Percentiles rank a stretch among this genome's conserved stretches.
phyloP scores from a whole-genome alignment of 2,888 invertebrate species.

The Willowsia nigromaculata region DNA sequence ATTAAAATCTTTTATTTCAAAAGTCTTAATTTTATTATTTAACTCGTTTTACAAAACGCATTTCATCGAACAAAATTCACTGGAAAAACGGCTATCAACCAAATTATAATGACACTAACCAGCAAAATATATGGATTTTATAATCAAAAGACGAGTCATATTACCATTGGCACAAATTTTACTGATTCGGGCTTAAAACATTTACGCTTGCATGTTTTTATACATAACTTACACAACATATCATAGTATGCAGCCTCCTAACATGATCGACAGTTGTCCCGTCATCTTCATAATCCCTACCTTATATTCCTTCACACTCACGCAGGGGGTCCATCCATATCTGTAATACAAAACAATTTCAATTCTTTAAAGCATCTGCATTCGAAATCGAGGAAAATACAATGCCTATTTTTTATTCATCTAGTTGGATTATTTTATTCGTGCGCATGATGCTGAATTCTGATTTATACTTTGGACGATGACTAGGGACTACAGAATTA shows the following conservation, averaged over 20 bases:
- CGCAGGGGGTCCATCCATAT: constrained; percentile 72
- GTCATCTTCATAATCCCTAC: constrained; percentile 52
- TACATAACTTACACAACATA: not conserved
- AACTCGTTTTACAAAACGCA: not conserved
- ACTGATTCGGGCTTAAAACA: not conserved
- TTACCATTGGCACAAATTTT: no score
- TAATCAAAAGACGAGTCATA: no score
- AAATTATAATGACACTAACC: not conserved
- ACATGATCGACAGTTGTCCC: constrained; percentile 61
- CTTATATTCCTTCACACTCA: constrained; percentile 74
- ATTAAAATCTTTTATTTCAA: constrained; percentile 68
- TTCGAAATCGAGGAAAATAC: not conserved
- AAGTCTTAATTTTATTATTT: not conserved
- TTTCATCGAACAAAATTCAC: not conserved
- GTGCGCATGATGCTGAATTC: not conserved
- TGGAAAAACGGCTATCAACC: not conserved
- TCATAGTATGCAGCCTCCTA: not conserved
- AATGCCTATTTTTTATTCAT: not conserved
- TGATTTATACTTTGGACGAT: constrained; percentile 9
- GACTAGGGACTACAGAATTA: not conserved
- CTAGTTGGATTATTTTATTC: not conserved
- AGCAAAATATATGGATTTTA: not conserved
- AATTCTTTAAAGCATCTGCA: not conserved
- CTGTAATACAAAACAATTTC: constrained; percentile 13
- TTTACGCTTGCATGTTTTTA: not conserved